These are phyloP conservation scores for Atethmia centrago DNA, from an alignment of 2,888 invertebrate species.

Conservation along the genomic window DNA sequence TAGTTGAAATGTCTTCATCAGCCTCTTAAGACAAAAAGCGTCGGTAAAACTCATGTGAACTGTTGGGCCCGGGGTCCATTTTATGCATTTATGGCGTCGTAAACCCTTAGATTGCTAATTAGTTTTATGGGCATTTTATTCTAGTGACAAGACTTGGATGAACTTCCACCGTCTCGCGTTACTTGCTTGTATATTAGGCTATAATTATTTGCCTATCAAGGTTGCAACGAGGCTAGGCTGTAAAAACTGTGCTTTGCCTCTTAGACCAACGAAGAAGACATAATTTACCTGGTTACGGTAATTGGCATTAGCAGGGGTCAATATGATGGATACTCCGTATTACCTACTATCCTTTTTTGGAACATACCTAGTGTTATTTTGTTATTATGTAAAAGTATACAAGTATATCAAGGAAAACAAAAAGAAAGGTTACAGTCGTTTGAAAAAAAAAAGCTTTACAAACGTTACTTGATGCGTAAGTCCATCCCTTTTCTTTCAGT, in stretches of 20 bases:
- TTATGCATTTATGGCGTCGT: conserved; percentile 86
- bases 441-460: neutral
- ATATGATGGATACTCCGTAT: neutral
- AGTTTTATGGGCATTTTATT: conserved; percentile 85
- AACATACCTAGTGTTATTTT: neutral
- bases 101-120: conserved; percentile 88
- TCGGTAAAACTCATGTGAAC: conserved; percentile 77
- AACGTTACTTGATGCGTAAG: too few relatives aligned
- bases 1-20: conserved; percentile 83
- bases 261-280: conserved; percentile 15
- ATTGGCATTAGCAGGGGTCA: neutral
- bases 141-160: conserved; percentile 74
- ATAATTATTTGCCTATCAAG: conserved; percentile 47
- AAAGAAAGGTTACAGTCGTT: rapidly evolving
- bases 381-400: too few relatives aligned
- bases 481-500: neutral
- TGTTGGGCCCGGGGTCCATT: conserved; percentile 72
- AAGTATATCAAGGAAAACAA: too few relatives aligned
- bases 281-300: neutral
- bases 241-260: neutral
- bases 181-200: conserved; percentile 6
- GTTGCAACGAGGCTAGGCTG: neutral
- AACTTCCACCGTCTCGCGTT: conserved; percentile 59
- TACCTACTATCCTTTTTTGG: neutral
- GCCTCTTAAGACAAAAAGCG: conserved; percentile 78